Conservation (phyloP, 2,113 vertebrate species). For the Chloropsis cyanopogon region DNA sequence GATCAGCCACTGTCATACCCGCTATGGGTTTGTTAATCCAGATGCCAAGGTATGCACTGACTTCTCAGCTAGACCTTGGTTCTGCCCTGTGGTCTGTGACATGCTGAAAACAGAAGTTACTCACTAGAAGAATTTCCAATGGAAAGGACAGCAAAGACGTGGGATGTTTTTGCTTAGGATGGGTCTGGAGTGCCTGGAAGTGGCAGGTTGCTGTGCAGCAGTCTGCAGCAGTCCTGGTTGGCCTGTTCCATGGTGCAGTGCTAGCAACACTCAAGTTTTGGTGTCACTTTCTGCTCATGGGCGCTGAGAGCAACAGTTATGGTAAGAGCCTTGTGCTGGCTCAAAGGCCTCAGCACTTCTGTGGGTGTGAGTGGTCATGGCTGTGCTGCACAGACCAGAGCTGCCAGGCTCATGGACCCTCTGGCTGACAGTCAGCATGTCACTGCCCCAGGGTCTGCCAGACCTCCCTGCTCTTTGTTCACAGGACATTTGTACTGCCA, state of each 20-base stretch:
- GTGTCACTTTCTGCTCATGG: neutral
- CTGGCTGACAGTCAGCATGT: neutral
- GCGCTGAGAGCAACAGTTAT: neutral
- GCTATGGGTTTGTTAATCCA: neutral
- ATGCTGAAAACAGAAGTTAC: neutral
- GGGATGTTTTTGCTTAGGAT: neutral
- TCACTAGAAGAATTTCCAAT: neutral
- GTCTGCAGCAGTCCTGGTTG: neutral
- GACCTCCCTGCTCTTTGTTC: neutral
- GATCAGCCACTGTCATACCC: neutral
- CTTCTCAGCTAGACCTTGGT: neutral
- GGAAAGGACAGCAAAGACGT: neutral
- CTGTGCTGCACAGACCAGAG: neutral
- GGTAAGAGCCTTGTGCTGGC: neutral
- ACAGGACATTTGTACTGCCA: neutral
- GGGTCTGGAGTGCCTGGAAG: neutral
- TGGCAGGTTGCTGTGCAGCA: neutral
- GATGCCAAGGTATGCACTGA: neutral
- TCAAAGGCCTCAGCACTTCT: neutral
- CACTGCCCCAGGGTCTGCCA: neutral
- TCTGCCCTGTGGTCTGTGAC: neutral
- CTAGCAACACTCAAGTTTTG: neutral
- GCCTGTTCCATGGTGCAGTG: neutral
- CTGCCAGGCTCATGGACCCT: neutral
- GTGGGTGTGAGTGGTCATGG: neutral